Conservation (phyloP, 2,888 invertebrate genomes). For the Scaeva pyrastri region DNA sequence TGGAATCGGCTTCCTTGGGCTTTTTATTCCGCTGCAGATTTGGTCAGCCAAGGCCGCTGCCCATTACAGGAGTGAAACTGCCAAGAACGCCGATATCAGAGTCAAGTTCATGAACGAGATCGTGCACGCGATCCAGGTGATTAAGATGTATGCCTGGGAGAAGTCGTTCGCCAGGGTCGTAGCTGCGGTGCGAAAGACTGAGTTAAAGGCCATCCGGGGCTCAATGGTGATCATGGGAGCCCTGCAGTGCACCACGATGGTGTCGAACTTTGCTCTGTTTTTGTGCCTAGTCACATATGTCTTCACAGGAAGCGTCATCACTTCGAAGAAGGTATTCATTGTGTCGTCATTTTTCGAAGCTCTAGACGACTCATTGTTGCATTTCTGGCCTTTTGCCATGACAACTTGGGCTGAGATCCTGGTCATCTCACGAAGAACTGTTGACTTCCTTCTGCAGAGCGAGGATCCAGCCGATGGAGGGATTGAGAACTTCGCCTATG, state of each 20-base stretch:
- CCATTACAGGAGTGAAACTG: conserved; percentile 88
- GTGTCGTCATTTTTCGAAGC: conserved; percentile 92
- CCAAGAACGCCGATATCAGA: conserved; percentile 92
- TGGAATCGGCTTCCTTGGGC: conserved; percentile 88
- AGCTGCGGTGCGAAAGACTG: conserved; percentile 89
- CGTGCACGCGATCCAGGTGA: conserved; percentile 92
- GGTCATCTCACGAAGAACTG: conserved; percentile 89
- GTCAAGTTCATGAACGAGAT: conserved; percentile 96
- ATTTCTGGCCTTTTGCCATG: conserved; percentile 92
- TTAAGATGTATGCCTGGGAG: conserved; percentile 96
- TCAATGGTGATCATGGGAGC: conserved; percentile 88
- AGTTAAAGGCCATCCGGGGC: conserved; percentile 88
- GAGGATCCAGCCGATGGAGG: conserved; percentile 69
- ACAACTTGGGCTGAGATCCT: conserved; percentile 90
- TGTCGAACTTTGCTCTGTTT: conserved; percentile 91
- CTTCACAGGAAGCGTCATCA: conserved; percentile 87
- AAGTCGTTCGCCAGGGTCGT: conserved; percentile 90
- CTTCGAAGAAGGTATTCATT: conserved; percentile 91
- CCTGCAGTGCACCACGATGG: conserved; percentile 89
- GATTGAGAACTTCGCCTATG: conserved; percentile 53
- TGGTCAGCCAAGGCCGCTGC: conserved; percentile 89
- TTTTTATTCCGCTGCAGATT: conserved; percentile 90
- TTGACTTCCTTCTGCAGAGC: conserved; percentile 86
- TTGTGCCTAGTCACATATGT: conserved; percentile 89
- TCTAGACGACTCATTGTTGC: conserved; percentile 90